Base-by-base conservation (phyloP, 1,140 invertebrate genomes). In the Phortica variegata region DNA sequence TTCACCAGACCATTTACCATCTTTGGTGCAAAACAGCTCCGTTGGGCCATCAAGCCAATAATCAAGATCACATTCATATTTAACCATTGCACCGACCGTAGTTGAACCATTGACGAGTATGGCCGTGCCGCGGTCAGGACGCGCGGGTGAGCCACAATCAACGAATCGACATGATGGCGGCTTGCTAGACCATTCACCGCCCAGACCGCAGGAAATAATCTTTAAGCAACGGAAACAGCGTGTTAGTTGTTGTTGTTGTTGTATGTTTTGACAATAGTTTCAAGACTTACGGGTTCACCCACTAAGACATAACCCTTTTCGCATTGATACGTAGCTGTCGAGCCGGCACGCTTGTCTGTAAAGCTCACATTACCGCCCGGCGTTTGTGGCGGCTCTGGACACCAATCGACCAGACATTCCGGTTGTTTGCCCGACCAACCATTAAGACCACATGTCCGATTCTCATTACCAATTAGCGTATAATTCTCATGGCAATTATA, bases 401-500 rank as follows among this genome's bases (percentile, higher is more conserved):
- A 94, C 87, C 88, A 91, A 62, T 91, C 88, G 53, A 90, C 89
- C 17, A 92, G 77, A 73, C 91, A 94, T 59, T 88, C 83, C 0
- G 90, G 88, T 19, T 85, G 80, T 53, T 86, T 82, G 5, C 86
- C 87, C 42, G 83, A 85, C 94, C 93, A 97, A 18, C 89, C 91
- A 38, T 86, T 83, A 31, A 89, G 84, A 1, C 81, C 81, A 73
- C 95, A 97, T 16, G 79, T 81, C n/a, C 93, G 77, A 57, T 81
- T 83, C 19, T 83, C 79, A 18, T 86, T 82, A 2, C 91, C 90
- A 13, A 89, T 84, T 1, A 95, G 75, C 1, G 89, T 93, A 73
- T 91, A 91, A 71, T 95, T 94, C 58, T 87, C 84, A 47, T 87
- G 82, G 56, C 92, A 95, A 5, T 80, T 79, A 66, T 92, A 94